Evolutionary conservation across 1,140 invertebrate genomes (phyloP).

Genomic region (Panagrolaimus sp.): DNA sequence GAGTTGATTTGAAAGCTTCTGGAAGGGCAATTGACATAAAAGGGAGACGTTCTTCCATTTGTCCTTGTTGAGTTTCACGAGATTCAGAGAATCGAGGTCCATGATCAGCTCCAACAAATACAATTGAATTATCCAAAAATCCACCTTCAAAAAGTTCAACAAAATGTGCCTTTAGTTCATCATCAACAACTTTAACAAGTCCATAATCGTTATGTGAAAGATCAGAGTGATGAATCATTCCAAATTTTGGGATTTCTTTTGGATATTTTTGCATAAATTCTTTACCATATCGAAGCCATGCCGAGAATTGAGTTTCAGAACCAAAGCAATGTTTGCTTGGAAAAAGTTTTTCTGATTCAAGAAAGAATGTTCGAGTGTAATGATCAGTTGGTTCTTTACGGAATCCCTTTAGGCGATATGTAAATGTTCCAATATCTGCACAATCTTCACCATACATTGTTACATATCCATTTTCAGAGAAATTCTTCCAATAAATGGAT

Average conservation of each 20-base stretch:
- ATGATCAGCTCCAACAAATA: conserved; percentile 62
- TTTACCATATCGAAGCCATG: conserved; percentile 68
- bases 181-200: conserved; percentile 70
- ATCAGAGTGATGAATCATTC: conserved; percentile 79
- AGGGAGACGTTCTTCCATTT: conserved; percentile 76
- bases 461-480: conserved; percentile 67
- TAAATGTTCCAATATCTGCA: conserved; percentile 66
- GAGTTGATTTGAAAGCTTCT: conserved; percentile 65
- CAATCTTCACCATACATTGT: conserved; percentile 80
- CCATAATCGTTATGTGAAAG: conserved; percentile 81
- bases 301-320: conserved; percentile 56
- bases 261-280: conserved; percentile 67
- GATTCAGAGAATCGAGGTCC: conserved; percentile 67
- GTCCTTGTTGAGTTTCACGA: conserved; percentile 73
- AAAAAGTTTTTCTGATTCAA: conserved; percentile 67
- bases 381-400: conserved; percentile 77
- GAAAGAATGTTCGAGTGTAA: conserved; percentile 77
- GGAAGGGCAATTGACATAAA: conserved; percentile 77
- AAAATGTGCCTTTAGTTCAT: conserved; percentile 69
- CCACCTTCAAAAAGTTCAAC: conserved; percentile 57
- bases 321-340: conserved; percentile 62
- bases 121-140: conserved; percentile 71
- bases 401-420: conserved; percentile 72
- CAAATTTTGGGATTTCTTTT: conserved; percentile 70
- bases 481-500: conserved; percentile 66